These are phyloP conservation scores for Steinernema carpocapsae DNA, from an alignment of 2,888 invertebrate species.

Conservation along the genomic window DNA sequence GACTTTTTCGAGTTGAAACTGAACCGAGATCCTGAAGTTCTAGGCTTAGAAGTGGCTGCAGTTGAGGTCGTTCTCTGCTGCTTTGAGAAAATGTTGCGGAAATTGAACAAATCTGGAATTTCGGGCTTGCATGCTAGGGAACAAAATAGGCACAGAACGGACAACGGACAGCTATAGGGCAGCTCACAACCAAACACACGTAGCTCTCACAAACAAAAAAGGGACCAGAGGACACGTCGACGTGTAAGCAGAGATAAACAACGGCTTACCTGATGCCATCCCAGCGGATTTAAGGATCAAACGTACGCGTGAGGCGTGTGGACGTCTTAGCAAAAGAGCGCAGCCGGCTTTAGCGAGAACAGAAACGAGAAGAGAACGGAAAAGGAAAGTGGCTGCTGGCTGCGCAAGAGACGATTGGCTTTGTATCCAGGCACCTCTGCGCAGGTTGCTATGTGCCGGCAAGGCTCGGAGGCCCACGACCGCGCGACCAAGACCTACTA, in stretches of 20 bases:
- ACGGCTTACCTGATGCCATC: slow-evolving; percentile 29
- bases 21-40: background rate
- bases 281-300: slow-evolving; percentile 2
- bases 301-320: background rate
- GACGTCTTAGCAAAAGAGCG: slow-evolving; percentile 1
- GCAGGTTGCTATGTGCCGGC: slow-evolving; percentile 29
- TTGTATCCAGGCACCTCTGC: slow-evolving; percentile 29
- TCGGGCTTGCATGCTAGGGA: too few relatives aligned
- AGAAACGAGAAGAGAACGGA: background rate
- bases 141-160: background rate
- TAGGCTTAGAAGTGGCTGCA: background rate
- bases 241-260: slow-evolving; percentile 27
- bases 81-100: slow-evolving; percentile 24
- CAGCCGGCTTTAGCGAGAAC: background rate
- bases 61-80: slow-evolving; percentile 11
- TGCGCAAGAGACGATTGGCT: slow-evolving; percentile 7
- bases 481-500: slow-evolving; percentile 7
- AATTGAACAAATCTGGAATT: slow-evolving; percentile 28
- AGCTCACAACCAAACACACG: too few relatives aligned
- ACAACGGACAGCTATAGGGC: background rate
- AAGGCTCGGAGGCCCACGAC: background rate
- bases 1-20: background rate
- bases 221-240: background rate
- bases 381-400: background rate
- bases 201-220: background rate